Evolutionary conservation across 2,113 vertebrate genomes (phyloP).

Genomic region (Dascyllus trimaculatus): DNA sequence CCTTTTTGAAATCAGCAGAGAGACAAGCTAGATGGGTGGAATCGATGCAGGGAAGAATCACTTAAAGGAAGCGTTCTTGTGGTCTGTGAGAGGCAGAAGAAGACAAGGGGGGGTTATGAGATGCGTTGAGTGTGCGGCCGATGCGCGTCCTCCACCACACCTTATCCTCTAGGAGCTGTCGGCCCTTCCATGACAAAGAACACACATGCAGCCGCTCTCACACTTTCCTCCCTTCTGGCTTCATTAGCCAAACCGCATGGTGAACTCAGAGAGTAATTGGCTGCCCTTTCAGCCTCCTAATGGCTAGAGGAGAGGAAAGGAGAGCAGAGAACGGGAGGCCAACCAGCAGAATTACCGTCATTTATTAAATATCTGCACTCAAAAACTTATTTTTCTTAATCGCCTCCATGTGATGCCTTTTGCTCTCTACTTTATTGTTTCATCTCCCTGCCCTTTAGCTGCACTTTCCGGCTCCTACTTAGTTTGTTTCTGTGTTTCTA

Average conservation of each 20-base stretch:
- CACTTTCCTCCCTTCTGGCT: slow-evolving; percentile 39
- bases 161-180: slow-evolving; percentile 48
- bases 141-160: slow-evolving; percentile 17
- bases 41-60: background rate
- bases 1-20: slow-evolving; percentile 18
- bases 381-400: background rate
- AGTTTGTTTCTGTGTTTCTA: slow-evolving; percentile 3
- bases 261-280: slow-evolving; percentile 68
- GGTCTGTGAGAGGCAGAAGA: slow-evolving; percentile 11
- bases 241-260: slow-evolving; percentile 70
- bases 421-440: background rate
- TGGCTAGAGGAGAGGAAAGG: slow-evolving; percentile 52
- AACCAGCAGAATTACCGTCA: slow-evolving; percentile 28
- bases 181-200: slow-evolving; percentile 51
- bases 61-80: background rate
- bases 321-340: slow-evolving; percentile 34
- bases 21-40: background rate
- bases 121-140: background rate
- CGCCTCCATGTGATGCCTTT: background rate
- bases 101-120: background rate
- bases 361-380: slow-evolving; percentile 23
- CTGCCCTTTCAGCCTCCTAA: slow-evolving; percentile 73
- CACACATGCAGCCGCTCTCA: slow-evolving; percentile 9
- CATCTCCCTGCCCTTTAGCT: background rate
- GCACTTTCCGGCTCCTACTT: background rate